Percentiles rank a stretch among this genome's conserved stretches.
These are phyloP conservation scores for Rapana venosa DNA, from an alignment of 2,888 invertebrate species.

Conservation along the genomic window DNA sequence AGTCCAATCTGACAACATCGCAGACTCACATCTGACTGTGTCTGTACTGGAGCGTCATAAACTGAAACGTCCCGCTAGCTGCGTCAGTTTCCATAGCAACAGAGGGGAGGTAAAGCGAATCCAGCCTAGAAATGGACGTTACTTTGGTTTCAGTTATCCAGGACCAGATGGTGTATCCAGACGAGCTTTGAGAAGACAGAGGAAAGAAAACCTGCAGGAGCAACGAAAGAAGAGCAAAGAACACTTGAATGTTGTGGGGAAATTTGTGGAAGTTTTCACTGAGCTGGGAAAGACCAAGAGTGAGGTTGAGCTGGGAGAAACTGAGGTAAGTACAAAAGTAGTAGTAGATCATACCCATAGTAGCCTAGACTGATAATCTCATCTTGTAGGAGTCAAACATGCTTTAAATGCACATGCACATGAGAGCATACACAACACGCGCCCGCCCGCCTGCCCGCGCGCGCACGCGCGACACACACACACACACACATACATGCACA, in stretches of 20 bases:
- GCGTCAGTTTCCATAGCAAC: conserved; percentile 50
- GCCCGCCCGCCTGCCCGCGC: no score
- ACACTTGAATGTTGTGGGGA: neutral
- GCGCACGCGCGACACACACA: neutral
- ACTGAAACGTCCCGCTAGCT: conserved; percentile 50
- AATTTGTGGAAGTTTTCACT: conserved; percentile 12
- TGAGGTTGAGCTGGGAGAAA: neutral
- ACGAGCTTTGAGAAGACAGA: conserved; percentile 21
- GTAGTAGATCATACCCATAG: no score
- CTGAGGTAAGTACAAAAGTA: neutral
- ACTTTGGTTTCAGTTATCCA: conserved; percentile 33
- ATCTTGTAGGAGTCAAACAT: no score
- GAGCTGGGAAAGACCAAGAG: neutral
- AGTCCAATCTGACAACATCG: conserved; percentile 43
- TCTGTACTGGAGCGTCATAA: conserved; percentile 53
- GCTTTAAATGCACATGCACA: neutral
- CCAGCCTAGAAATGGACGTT: conserved; percentile 29
- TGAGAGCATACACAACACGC: neutral
- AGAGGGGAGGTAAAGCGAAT: conserved; percentile 41
- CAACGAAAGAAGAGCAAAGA: neutral
- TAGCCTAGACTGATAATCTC: no score
- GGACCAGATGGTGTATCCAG: conserved; percentile 22
- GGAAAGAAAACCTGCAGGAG: neutral
- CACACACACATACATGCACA: neutral
- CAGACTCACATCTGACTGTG: conserved; percentile 31